Evolutionary conservation across 2,113 vertebrate species (phyloP).

Genomic region (Bos javanicus): DNA sequence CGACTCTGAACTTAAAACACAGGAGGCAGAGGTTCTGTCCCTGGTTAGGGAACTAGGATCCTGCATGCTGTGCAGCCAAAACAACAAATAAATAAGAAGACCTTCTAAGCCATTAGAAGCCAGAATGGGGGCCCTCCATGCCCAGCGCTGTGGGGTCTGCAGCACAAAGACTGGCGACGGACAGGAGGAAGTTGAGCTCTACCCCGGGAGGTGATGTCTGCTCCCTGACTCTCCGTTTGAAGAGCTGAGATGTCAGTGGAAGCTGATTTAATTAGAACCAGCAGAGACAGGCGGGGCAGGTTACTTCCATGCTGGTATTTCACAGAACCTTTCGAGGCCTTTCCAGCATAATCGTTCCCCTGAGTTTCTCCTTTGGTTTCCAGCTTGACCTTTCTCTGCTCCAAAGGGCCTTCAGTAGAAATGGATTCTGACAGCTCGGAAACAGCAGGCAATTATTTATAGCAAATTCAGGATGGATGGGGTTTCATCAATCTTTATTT

Average conservation of each 20-base stretch:
- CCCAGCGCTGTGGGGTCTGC: neutral
- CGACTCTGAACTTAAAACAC: neutral
- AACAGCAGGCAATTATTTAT: slow-evolving; percentile 36
- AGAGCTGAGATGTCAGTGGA: slow-evolving; percentile 51
- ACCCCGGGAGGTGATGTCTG: neutral
- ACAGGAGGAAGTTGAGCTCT: neutral
- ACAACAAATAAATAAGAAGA: neutral
- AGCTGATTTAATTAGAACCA: slow-evolving; percentile 67
- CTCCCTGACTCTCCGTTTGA: slow-evolving; percentile 21
- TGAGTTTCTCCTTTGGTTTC: slow-evolving; percentile 25
- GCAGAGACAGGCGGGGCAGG: slow-evolving; percentile 22
- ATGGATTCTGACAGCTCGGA: slow-evolving; percentile 24
- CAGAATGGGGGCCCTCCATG: neutral
- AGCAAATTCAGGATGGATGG: neutral
- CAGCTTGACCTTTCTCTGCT: slow-evolving; percentile 50
- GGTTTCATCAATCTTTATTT: slow-evolving; percentile 23
- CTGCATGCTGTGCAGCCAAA: neutral
- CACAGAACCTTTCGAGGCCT: slow-evolving; percentile 36
- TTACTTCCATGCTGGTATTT: slow-evolving; percentile 61
- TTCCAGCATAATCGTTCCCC: neutral
- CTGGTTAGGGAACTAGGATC: neutral
- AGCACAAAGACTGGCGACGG: neutral
- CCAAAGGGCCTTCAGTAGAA: slow-evolving; percentile 1
- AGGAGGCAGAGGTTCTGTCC: neutral
- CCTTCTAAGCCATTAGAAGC: neutral